These are phyloP conservation scores for Plagodis pulveraria DNA, from an alignment of 2,888 invertebrate species.

Conservation along the genomic window DNA sequence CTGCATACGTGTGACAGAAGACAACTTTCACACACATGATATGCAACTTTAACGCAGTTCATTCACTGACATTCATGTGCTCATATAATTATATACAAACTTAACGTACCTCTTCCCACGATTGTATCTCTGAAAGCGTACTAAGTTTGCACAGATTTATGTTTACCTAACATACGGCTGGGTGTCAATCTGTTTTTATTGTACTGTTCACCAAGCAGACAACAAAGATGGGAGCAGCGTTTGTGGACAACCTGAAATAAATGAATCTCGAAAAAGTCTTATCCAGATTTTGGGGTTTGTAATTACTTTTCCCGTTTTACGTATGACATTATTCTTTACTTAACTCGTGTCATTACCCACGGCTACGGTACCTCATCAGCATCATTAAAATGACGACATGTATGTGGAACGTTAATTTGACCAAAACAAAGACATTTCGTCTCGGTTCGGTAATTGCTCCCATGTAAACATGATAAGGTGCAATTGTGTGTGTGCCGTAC, in stretches of 20 bases:
- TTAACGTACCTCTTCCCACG: conserved; percentile 75
- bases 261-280: conserved; percentile 1
- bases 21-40: conserved; percentile 54
- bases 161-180: conserved; percentile 52
- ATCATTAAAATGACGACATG: conserved; percentile 43
- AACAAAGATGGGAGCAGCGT: conserved; percentile 26
- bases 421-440: conserved; percentile 55
- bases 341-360: conserved; percentile 34
- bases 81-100: conserved; percentile 69
- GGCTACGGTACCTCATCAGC: conserved; percentile 28
- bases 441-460: conserved; percentile 53
- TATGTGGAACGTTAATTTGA: conserved; percentile 43
- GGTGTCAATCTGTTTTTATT: conserved; percentile 41
- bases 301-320: conserved; percentile 13
- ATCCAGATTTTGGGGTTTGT: conserved; percentile 8
- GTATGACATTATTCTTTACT: conserved; percentile 26
- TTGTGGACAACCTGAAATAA: conserved; percentile 6
- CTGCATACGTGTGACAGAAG: conserved; percentile 33
- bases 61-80: conserved; percentile 68
- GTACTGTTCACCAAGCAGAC: conserved; percentile 30
- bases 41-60: conserved; percentile 57
- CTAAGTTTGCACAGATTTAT: conserved; percentile 66
- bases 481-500: conserved; percentile 29
- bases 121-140: conserved; percentile 65
- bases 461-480: conserved; percentile 42